A percentile compares a stretch with the other conserved stretches of the same genome.
Evolutionary conservation across 2,113 vertebrate species (phyloP).

Genomic region (Aphelocoma coerulescens): DNA sequence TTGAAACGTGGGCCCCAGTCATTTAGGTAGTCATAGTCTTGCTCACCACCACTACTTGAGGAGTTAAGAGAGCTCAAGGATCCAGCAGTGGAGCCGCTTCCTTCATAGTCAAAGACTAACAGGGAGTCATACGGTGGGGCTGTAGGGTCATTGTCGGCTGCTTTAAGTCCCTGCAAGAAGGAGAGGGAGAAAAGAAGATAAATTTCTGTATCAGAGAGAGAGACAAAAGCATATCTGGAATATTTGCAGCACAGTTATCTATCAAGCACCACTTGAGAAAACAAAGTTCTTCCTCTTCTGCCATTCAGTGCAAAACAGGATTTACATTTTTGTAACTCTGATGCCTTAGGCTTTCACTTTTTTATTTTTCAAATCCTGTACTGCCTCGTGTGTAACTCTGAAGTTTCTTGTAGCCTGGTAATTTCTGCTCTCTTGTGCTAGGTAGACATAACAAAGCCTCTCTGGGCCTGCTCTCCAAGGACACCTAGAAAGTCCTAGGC

Average conservation of each 20-base stretch:
- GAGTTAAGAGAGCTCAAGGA: constrained; percentile 98
- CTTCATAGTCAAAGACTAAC: constrained; percentile 97
- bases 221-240: not conserved
- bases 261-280: not conserved
- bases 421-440: too few relatives aligned
- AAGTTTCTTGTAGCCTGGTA: too few relatives aligned
- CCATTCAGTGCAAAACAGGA: not conserved
- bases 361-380: too few relatives aligned
- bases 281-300: not conserved
- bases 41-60: constrained; percentile 95
- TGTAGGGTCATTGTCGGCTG: constrained; percentile 94
- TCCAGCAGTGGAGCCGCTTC: constrained; percentile 93
- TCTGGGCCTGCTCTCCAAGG: too few relatives aligned
- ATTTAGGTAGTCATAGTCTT: constrained; percentile 99
- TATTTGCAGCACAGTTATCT: not conserved
- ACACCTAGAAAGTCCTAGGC: too few relatives aligned
- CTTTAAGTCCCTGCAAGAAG: constrained; percentile 88
- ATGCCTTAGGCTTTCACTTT: too few relatives aligned
- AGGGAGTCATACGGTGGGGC: constrained; percentile 97
- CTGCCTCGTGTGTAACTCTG: too few relatives aligned
- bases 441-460: too few relatives aligned
- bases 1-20: constrained; percentile 98
- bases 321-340: not conserved
- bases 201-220: not conserved
- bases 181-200: not conserved